These are phyloP conservation scores for Noctuana brunneofusca DNA, from an alignment of 2,888 invertebrate species.

Conservation along the genomic window DNA sequence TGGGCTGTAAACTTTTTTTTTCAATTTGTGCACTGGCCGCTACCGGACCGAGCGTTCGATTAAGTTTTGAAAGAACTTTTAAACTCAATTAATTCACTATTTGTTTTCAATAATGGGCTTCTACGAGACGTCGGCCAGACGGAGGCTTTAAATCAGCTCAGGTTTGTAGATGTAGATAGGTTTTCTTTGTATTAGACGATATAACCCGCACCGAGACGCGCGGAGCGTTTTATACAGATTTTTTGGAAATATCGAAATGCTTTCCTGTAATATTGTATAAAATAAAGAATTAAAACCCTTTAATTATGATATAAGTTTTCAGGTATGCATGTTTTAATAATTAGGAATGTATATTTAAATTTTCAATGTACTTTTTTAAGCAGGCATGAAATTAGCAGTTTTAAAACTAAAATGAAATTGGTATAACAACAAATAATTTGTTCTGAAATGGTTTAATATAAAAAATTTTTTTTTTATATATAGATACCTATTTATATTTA, in stretches of 20 bases:
- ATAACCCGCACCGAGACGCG: constrained; percentile 14
- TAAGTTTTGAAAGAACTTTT: constrained; percentile 41
- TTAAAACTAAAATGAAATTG: too few species aligned
- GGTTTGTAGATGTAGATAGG: constrained; percentile 43
- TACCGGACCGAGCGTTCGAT: constrained; percentile 6
- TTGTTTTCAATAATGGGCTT: constrained; percentile 55
- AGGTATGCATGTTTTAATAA: too few species aligned
- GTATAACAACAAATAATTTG: too few species aligned
- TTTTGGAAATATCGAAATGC: background rate
- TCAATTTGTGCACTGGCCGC: constrained; percentile 56
- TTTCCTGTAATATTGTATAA: constrained; percentile 66
- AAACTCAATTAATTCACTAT: constrained; percentile 40
- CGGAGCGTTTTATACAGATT: constrained; percentile 1
- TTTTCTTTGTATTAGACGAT: constrained; percentile 27
- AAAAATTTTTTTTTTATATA: too few species aligned
- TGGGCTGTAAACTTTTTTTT: constrained; percentile 61
- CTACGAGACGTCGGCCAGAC: constrained; percentile 44
- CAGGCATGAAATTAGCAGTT: too few species aligned
- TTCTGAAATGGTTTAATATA: too few species aligned
- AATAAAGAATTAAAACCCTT: too few species aligned
- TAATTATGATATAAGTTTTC: too few species aligned
- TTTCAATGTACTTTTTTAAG: too few species aligned
- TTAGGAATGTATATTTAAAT: too few species aligned
- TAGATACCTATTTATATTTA: too few species aligned
- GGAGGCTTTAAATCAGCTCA: constrained; percentile 50